Percentiles rank a stretch among this genome's conserved stretches.
phyloP scores from a whole-genome alignment of 2,888 invertebrate species.

The Adelognathus sp. region DNA sequence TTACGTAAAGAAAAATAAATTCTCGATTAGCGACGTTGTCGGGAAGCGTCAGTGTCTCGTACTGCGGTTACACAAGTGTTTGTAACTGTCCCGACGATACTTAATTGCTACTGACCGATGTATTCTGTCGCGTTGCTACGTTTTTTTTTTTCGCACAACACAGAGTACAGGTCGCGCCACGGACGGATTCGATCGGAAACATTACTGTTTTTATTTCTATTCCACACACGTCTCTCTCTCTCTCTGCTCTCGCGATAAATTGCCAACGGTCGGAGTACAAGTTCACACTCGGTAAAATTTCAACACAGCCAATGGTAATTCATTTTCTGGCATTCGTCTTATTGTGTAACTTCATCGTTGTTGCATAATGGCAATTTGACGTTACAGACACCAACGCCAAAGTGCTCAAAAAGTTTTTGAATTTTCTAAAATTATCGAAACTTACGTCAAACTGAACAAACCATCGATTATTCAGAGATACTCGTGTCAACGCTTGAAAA shows the following conservation, averaged over 20 bases:
- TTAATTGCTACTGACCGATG: slow-evolving; percentile 27
- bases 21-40: slow-evolving; percentile 2
- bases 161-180: slow-evolving; percentile 50
- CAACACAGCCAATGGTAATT: too few species aligned
- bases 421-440: too few species aligned
- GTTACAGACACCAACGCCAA: too few species aligned
- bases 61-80: slow-evolving; percentile 5
- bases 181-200: slow-evolving; percentile 58
- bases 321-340: too few species aligned
- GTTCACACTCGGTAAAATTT: too few species aligned
- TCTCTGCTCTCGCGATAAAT: slow-evolving; percentile 24
- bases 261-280: neutral
- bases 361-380: too few species aligned
- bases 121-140: slow-evolving; percentile 35
- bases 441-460: too few species aligned
- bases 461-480: too few species aligned
- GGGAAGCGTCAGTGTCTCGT: neutral
- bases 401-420: too few species aligned
- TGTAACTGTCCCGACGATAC: slow-evolving; percentile 36
- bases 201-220: slow-evolving; percentile 11
- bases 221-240: neutral
- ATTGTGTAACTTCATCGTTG: too few species aligned
- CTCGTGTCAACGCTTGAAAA: too few species aligned
- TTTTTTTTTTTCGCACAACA: too few species aligned
- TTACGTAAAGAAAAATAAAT: slow-evolving; percentile 28